A percentile compares a stretch with the other conserved stretches of the same genome.
Conservation (phyloP, 1,140 invertebrate genomes). For the Archegozetes longisetosus region DNA sequence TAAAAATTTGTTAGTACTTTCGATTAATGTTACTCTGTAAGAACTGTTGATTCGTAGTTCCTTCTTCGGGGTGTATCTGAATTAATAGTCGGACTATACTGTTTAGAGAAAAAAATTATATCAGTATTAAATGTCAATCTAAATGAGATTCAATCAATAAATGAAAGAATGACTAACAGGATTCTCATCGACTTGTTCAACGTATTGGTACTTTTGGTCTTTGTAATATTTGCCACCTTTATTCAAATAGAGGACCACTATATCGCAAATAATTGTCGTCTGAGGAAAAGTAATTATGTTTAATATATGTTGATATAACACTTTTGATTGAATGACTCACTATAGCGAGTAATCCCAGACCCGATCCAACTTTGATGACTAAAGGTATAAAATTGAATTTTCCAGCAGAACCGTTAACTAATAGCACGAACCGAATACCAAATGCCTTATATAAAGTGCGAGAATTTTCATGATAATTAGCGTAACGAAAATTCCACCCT, state of each 20-base stretch:
- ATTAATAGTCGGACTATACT: too few species aligned
- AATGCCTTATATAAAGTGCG: slow-evolving; percentile 36
- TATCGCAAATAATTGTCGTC: slow-evolving; percentile 35
- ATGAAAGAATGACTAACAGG: too few species aligned
- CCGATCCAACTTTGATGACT: slow-evolving; percentile 36
- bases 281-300: slow-evolving; percentile 18
- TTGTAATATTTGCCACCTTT: slow-evolving; percentile 30
- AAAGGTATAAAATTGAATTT: slow-evolving; percentile 36
- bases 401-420: slow-evolving; percentile 33
- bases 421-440: slow-evolving; percentile 36
- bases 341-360: slow-evolving; percentile 34
- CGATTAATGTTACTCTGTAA: too few species aligned
- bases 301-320: background rate
- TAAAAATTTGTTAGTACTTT: too few species aligned
- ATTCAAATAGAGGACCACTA: slow-evolving; percentile 33
- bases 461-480: slow-evolving; percentile 30
- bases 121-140: too few species aligned
- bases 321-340: slow-evolving; percentile 27
- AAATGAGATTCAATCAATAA: too few species aligned
- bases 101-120: too few species aligned
- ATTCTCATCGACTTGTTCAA: slow-evolving; percentile 19
- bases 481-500: slow-evolving; percentile 39
- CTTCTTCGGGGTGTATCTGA: too few species aligned
- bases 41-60: too few species aligned
- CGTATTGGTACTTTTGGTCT: slow-evolving; percentile 26